A percentile compares a stretch with the other conserved stretches of the same genome.
These are phyloP conservation scores for Sarcophilus harrisii DNA, from an alignment of 2,797 vertebrate genomes.

Conservation along the genomic window DNA sequence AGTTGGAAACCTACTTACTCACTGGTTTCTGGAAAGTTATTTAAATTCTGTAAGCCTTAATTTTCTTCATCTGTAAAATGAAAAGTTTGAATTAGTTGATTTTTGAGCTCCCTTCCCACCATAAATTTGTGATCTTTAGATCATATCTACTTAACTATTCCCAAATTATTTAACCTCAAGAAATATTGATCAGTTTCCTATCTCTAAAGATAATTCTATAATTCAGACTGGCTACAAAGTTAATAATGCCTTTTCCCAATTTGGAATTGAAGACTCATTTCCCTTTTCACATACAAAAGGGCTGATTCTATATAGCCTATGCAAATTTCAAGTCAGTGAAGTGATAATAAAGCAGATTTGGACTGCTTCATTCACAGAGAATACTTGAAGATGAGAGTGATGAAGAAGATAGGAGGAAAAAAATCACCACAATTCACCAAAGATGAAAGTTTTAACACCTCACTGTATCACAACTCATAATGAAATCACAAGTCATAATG, in stretches of 20 bases:
- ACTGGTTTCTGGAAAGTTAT: neutral
- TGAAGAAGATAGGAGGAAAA: neutral
- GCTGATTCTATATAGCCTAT: neutral
- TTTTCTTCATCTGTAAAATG: neutral
- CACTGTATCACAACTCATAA: neutral
- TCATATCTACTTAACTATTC: neutral
- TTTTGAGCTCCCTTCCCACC: neutral
- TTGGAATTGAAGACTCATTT: neutral
- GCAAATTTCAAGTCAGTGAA: neutral
- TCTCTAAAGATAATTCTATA: neutral
- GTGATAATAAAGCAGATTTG: neutral
- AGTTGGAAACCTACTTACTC: neutral
- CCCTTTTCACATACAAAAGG: neutral
- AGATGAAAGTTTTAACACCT: neutral
- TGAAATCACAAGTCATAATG: neutral
- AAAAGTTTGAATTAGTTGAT: neutral
- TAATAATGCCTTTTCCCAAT: neutral
- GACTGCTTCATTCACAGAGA: neutral
- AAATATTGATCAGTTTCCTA: neutral
- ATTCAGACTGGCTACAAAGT: neutral
- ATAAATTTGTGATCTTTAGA: neutral
- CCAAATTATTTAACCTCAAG: neutral
- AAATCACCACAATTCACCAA: neutral
- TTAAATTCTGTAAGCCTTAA: neutral
- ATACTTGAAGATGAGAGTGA: neutral